phyloP scores from a whole-genome alignment of 2,113 vertebrate genomes.

The Cynopterus brachyotis region DNA sequence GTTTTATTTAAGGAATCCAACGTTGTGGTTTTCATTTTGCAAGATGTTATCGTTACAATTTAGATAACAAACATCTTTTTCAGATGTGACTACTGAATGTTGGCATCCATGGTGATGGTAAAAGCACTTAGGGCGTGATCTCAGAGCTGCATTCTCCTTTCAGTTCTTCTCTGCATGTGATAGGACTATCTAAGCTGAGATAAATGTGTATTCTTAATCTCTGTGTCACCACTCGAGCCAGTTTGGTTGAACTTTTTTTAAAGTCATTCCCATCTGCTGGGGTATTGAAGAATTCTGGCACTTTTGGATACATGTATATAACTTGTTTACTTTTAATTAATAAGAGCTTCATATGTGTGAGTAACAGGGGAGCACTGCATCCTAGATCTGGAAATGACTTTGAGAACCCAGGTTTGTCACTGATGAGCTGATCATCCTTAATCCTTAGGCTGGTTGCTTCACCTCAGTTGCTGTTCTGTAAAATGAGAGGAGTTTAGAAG shows the following conservation, averaged over 20 bases:
- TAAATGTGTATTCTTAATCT: neutral
- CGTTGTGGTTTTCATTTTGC: conserved; percentile 1
- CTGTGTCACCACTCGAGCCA: neutral
- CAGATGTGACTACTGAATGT: neutral
- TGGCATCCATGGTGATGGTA: neutral
- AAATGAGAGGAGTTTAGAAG: neutral
- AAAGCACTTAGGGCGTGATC: neutral
- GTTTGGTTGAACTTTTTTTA: neutral
- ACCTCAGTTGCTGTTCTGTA: neutral
- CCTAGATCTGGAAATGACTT: neutral
- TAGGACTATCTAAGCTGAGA: neutral
- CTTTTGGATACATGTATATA: neutral
- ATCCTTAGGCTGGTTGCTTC: neutral
- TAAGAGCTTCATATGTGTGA: neutral
- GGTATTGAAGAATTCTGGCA: neutral
- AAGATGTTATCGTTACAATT: neutral
- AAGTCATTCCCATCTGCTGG: neutral
- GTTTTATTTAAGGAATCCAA: neutral
- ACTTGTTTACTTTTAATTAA: neutral
- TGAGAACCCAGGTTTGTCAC: neutral
- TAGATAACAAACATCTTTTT: neutral
- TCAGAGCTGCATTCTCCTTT: neutral
- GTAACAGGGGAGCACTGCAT: neutral
- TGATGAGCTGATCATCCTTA: neutral
- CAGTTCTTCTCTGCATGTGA: neutral